These are phyloP conservation scores for Hippocampus abdominalis DNA, from an alignment of 2,113 vertebrate genomes.

Conservation along the genomic window DNA sequence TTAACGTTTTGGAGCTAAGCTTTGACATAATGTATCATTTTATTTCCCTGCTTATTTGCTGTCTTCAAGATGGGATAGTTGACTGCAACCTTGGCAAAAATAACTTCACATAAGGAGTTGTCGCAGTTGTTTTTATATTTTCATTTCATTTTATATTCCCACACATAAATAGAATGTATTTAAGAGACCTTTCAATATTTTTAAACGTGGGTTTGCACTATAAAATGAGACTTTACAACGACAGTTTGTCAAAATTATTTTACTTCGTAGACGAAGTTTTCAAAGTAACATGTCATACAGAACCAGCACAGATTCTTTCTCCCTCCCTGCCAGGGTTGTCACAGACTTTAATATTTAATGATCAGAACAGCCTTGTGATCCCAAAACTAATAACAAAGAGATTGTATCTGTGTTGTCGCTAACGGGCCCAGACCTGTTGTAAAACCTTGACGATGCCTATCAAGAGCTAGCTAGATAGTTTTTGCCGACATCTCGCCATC, in stretches of 20 bases:
- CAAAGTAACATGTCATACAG: not conserved
- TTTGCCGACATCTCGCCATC: constrained; percentile 56
- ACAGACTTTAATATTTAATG: not conserved
- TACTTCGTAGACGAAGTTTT: not conserved
- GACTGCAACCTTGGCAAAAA: not conserved
- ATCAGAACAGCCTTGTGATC: not conserved
- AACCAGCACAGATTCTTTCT: not conserved
- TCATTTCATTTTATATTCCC: not conserved
- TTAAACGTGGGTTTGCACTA: not conserved
- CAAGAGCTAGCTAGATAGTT: constrained; percentile 21
- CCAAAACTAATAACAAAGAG: constrained; percentile 12
- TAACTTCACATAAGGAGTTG: too few relatives aligned
- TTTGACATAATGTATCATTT: not conserved
- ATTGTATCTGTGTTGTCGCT: constrained; percentile 8
- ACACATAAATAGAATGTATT: not conserved
- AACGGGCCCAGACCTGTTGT: constrained; percentile 40
- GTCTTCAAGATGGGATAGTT: not conserved
- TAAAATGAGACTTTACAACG: not conserved
- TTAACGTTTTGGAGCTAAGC: not conserved
- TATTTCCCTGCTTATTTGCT: not conserved
- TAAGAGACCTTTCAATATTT: not conserved
- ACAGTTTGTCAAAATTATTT: not conserved
- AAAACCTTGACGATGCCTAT: constrained; percentile 47
- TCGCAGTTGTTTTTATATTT: too few relatives aligned
- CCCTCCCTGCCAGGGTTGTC: not conserved